Base-by-base conservation (phyloP, 1,140 invertebrate species). In the Macrotrachela quadricornifera region DNA sequence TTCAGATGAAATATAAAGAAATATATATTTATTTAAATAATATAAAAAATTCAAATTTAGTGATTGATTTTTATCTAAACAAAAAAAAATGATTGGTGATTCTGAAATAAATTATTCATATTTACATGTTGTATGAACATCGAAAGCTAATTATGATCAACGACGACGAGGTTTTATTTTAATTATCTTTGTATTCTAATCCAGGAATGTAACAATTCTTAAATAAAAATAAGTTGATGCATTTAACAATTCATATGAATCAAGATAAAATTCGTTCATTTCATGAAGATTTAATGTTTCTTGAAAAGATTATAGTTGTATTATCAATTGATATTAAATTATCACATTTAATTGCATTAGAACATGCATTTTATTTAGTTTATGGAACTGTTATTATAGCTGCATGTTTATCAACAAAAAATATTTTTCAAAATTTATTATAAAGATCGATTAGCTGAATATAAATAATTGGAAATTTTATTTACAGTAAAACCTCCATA, bases 41-140 rank as follows among this genome's bases (percentile, higher is more conserved):
- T n/a, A 30, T 30, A 30, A 30, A 30, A 4, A 2, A 4, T 30
- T 30, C 3, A 4, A 4, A 4, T 30, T 30, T 30, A 30, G 21
- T 96, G 9, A 84, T 96, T 61, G 91, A 96, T 71, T 94, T 87
- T 68, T 94, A 88, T 68, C 71, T 94, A 14, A 85, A 83, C 36
- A 94, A 91, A 71, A n/a, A n/a, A 74, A 77, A 41, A 66, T 88
- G 51, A 71, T 79, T 3, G 77, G 76, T 47, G 81, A 91, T 64
- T 63, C 72, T 6, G 64, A 68, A 0, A 82, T 82, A 0, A 85
- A 85, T 71, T 88, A 82, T 59, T 78, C 79, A 36, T 77, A 76
- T 46, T 71, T 95, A 9, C 75, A 80, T 56, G 60, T 91, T 54
- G 70, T 73, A 48, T 95, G 88, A 88, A 83, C 87, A 0, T 83